Conservation (phyloP, 2,888 invertebrate genomes). For the Drosophila merina region DNA sequence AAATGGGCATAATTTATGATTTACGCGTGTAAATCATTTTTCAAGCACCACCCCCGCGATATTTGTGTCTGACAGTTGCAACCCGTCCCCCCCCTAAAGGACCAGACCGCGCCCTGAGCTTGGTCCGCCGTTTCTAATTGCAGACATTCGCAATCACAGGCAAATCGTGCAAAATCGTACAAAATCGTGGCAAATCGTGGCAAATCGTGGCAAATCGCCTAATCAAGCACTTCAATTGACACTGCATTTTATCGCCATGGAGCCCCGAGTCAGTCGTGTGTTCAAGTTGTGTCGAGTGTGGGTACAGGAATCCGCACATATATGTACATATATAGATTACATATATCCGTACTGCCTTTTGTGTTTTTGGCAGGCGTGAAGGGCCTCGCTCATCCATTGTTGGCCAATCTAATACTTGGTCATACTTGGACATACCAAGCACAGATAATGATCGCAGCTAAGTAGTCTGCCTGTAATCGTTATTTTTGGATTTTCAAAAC, state of each 20-base stretch:
- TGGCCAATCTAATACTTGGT: constrained; percentile 15
- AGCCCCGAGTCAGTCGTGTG: constrained; percentile 58
- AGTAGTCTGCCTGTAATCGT: constrained; percentile 23
- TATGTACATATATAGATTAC: neutral
- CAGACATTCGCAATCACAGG: constrained; percentile 60
- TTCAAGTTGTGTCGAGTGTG: constrained; percentile 47
- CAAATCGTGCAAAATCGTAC: constrained; percentile 39
- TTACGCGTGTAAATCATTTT: constrained; percentile 75
- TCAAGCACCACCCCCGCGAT: constrained; percentile 56
- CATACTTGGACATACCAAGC: neutral
- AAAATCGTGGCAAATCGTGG: constrained; percentile 40
- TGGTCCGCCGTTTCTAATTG: constrained; percentile 65
- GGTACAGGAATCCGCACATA: constrained; percentile 5
- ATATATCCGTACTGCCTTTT: constrained; percentile 19
- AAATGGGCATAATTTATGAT: constrained; percentile 73
- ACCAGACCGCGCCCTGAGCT: neutral
- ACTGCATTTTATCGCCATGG: constrained; percentile 67
- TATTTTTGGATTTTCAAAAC: constrained; percentile 2
- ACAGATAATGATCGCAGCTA: constrained; percentile 27
- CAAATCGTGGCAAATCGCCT: constrained; percentile 53
- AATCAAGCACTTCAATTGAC: constrained; percentile 56
- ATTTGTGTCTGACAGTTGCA: constrained; percentile 57
- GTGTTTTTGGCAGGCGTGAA: constrained; percentile 45
- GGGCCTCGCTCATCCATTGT: constrained; percentile 32
- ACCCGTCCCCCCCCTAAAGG: neutral